Percentiles rank a stretch among this genome's conserved stretches.
phyloP scores from a whole-genome alignment of 2,888 invertebrate genomes.

The Galeopsomyia nigrocyanea region DNA sequence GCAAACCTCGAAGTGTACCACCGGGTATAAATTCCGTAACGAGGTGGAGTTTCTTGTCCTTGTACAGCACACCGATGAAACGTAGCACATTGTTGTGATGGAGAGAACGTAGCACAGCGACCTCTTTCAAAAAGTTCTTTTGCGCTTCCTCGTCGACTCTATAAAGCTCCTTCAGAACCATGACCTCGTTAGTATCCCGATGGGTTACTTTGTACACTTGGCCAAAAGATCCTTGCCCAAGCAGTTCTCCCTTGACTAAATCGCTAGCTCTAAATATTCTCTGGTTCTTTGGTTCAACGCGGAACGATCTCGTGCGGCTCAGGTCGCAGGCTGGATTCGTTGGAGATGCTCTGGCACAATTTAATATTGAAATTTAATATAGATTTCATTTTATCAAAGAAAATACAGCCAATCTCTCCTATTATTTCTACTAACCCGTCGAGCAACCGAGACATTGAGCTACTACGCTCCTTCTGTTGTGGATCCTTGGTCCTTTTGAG shows the following conservation, averaged over 20 bases:
- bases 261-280: constrained; percentile 93
- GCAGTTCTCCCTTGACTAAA: constrained; percentile 87
- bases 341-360: constrained; percentile 63
- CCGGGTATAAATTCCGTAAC: constrained; percentile 95
- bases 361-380: no score
- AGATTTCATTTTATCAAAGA: no score
- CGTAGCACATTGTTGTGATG: constrained; percentile 91
- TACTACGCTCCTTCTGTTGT: constrained; percentile 84
- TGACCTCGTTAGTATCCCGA: constrained; percentile 89
- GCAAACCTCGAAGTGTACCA: constrained; percentile 87
- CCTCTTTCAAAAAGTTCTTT: constrained; percentile 94
- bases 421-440: constrained; percentile 74
- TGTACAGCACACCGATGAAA: constrained; percentile 94
- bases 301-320: constrained; percentile 89
- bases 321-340: constrained; percentile 76
- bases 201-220: constrained; percentile 94
- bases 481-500: constrained; percentile 73
- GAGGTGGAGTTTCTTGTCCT: constrained; percentile 90
- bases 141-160: constrained; percentile 95
- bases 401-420: background rate
- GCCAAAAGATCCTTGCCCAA: constrained; percentile 96
- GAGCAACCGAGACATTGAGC: constrained; percentile 86
- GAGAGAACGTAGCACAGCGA: constrained; percentile 90
- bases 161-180: constrained; percentile 95
- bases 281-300: constrained; percentile 78